A percentile compares a stretch with the other conserved stretches of the same genome.
These are phyloP conservation scores for Buceros bicornis DNA, from an alignment of 2,797 vertebrate species.

Conservation along the genomic window DNA sequence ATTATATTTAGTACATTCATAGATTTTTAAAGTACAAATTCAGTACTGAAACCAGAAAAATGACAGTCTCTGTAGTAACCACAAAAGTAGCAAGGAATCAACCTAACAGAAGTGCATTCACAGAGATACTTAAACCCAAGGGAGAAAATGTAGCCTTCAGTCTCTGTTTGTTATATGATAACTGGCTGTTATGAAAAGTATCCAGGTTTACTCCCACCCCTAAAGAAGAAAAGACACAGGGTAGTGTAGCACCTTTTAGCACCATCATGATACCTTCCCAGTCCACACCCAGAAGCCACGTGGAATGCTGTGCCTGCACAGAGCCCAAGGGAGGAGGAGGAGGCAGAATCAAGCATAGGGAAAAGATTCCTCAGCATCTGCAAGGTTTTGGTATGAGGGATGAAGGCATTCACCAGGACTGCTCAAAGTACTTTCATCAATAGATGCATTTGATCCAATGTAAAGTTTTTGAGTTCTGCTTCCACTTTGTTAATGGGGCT, in stretches of 20 bases:
- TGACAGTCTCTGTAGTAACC: neutral
- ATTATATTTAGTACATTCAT: slow-evolving; percentile 6
- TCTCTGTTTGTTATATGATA: fast-evolving
- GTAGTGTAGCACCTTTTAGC: neutral
- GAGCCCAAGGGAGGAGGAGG: neutral
- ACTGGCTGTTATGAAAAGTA: neutral
- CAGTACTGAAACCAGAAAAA: neutral
- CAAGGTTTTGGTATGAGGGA: neutral
- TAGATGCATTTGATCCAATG: neutral
- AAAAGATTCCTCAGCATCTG: neutral
- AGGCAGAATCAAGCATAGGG: neutral
- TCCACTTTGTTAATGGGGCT: neutral
- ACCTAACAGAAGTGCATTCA: neutral
- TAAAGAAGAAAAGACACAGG: neutral
- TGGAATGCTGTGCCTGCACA: neutral
- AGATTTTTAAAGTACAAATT: neutral
- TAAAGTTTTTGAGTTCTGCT: neutral
- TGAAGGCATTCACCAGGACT: neutral
- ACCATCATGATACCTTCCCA: neutral
- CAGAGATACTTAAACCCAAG: neutral
- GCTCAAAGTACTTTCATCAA: neutral
- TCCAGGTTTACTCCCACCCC: neutral
- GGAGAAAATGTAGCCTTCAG: neutral
- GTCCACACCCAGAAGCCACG: fast-evolving
- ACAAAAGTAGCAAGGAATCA: neutral